Evolutionary conservation across 2,797 vertebrate species (phyloP), one percentile per base, ranked within the genome.

Genomic region (Gallinago nigripennis): DNA sequence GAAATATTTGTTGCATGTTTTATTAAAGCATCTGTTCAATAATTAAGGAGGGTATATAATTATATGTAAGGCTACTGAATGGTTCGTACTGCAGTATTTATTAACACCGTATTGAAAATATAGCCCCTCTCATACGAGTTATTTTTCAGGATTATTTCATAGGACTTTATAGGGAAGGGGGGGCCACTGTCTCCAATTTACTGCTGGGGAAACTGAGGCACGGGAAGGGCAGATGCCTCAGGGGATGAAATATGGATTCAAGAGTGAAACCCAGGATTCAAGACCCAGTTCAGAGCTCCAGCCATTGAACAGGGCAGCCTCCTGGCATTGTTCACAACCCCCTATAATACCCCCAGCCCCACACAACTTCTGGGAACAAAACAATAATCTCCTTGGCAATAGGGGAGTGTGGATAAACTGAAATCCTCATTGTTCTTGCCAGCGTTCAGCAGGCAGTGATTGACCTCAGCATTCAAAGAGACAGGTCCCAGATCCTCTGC

Each of bases 11-110:
- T 70, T 85, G 69, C 68, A 95, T 95, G 81, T 95, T 96, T 97
- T 95, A 94, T 97, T 96, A 94, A 95, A 90, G n/a, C 57, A 87
- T 70, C 88, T 92, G 37, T 64, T 96, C 75, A 96, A 96, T 95
- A 96, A 95, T 96, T 96, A 94, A 96, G 78, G 35, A 86, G 33
- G 20, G 46, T 54, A 85, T 88, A 84, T 96, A 96, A 95, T 95
- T 88, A 80, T 88, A 84, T 58, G 73, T 85, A 92, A 93, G 91
- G 78, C 86, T 84, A 95, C 48, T 0, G 0, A 83, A 76, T 63
- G 2, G 84, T 86, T 83, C 0, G 0, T 85, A 61, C 12, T 85
- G 91, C 78, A 83, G 93, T 82, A 95, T 85, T 86, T 95, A 86
- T 94, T 91, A 90, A 84, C 37, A 86, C 33, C 6, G 0, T 68